Evolutionary conservation across 2,888 invertebrate species (phyloP), one percentile per base, ranked within the genome.

Genomic region (Andrena minutula): DNA sequence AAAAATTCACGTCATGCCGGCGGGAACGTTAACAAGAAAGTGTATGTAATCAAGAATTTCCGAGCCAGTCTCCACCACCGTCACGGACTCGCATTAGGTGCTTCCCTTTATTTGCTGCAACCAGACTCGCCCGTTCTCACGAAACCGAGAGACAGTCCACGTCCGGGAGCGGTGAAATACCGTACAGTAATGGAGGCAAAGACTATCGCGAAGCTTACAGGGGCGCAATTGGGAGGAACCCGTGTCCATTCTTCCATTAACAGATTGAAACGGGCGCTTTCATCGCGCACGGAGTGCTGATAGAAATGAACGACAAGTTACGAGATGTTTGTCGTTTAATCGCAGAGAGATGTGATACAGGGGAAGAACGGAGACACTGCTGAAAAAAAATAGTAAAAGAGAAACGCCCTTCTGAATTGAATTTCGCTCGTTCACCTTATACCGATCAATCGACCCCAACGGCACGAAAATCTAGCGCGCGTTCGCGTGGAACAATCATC

Each of bases 41-140:
- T 84, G 83, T 83, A 74, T 76, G 83, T 87, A 87, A 87, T 87
- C 87, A 87, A 87, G 87, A 66, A 87, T 82, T 86, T 87, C 82
- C 76, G 66, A 64, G 72, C 12, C 58, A 66, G 79, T 58, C 69
- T 35, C 65, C 61, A 41, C 63, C 79, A 72, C 64, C 83, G 74
- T 85, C 82, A 78, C 85, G 82, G 70, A 65, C 79, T 87, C 85
- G 85, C 85, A 82, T 87, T 86, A 87, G 87, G 69, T 78, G 75
- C 79, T 87, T 87, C 69, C 78, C 83, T 83, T 83, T 83, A 81
- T 83, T 86, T 81, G 80, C 83, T 53, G 72, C 80, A 49, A 79
- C 65, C 79, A 65, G 79, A 41, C 75, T 72, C 75, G 49, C 83
- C 32, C 20, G 76, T 76, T 78, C 78, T 71, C 79, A 66, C 75